Evolutionary conservation across 2,888 invertebrate genomes (phyloP).

Genomic region (Lordiphosa fenestrarum): DNA sequence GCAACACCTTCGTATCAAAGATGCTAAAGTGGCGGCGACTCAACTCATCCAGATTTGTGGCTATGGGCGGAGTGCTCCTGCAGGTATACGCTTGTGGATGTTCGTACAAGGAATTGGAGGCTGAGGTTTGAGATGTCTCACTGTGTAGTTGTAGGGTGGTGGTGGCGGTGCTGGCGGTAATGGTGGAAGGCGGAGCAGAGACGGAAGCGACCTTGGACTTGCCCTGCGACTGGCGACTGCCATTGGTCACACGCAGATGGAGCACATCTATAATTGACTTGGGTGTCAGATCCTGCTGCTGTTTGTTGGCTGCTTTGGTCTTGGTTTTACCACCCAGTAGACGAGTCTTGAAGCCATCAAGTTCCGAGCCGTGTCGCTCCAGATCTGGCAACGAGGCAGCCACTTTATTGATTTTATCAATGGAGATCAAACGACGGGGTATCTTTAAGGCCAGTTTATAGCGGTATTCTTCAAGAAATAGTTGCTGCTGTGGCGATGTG

Average conservation of each 20-base stretch:
- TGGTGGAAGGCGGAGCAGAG: conserved; percentile 29
- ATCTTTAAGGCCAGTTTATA: conserved; percentile 91
- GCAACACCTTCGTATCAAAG: conserved; percentile 87
- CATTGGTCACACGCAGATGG: conserved; percentile 76
- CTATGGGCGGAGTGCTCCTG: background rate
- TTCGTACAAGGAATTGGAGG: conserved; percentile 69
- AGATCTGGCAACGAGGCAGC: conserved; percentile 88
- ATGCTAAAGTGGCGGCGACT: conserved; percentile 79
- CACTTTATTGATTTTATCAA: conserved; percentile 86
- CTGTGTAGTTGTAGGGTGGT: conserved; percentile 52
- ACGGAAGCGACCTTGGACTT: conserved; percentile 10
- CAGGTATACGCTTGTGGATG: conserved; percentile 53
- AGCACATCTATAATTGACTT: conserved; percentile 80
- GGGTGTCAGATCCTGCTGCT: conserved; percentile 40
- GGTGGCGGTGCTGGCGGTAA: conserved; percentile 7
- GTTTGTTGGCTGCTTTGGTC: conserved; percentile 31
- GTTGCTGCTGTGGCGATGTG: conserved; percentile 54
- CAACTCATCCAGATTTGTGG: conserved; percentile 23
- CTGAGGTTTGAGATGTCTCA: conserved; percentile 73
- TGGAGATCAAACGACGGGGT: conserved; percentile 90
- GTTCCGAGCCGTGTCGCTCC: conserved; percentile 82
- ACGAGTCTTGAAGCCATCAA: conserved; percentile 38
- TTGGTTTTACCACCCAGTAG: conserved; percentile 19
- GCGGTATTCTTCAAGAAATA: conserved; percentile 86
- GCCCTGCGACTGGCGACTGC: conserved; percentile 26